phyloP scores from a whole-genome alignment of 2,113 vertebrate genomes.

The Sylvilagus bachmani region DNA sequence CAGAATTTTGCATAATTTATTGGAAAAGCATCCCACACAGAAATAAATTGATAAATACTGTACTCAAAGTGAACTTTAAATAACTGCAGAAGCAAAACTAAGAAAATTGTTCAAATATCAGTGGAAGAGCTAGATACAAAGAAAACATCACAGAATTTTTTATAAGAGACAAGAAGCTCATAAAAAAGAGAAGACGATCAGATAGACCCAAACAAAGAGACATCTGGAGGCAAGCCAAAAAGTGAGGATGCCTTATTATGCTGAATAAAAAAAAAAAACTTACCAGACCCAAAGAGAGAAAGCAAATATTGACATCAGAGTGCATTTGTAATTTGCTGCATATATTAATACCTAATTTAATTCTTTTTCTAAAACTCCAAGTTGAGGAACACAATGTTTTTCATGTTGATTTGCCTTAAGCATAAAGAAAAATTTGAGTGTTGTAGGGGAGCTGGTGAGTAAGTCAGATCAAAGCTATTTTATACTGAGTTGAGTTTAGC shows the following conservation, averaged over 20 bases:
- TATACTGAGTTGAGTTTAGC: neutral
- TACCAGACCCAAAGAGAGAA: neutral
- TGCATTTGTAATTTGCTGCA: conserved; percentile 14
- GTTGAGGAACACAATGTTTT: neutral
- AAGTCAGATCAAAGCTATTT: neutral
- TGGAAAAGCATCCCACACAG: neutral
- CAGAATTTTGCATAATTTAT: conserved; percentile 53
- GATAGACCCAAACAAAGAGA: neutral
- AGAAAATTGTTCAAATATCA: neutral
- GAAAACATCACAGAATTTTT: neutral
- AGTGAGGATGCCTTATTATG: neutral
- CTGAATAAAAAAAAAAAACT: neutral
- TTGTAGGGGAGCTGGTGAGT: neutral
- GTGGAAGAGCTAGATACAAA: neutral
- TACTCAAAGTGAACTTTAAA: neutral
- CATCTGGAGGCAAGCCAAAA: neutral
- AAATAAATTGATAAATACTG: neutral
- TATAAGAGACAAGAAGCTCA: neutral
- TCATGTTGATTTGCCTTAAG: conserved; percentile 9
- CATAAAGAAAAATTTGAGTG: neutral
- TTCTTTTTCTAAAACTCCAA: neutral
- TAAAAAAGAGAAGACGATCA: neutral
- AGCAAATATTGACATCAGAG: conserved; percentile 41
- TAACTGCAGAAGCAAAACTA: neutral
- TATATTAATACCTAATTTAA: conserved; percentile 37